Percentiles rank a stretch among this genome's conserved stretches.
These are phyloP conservation scores for Orchesella cincta DNA, from an alignment of 1,140 invertebrate species.

Conservation along the genomic window DNA sequence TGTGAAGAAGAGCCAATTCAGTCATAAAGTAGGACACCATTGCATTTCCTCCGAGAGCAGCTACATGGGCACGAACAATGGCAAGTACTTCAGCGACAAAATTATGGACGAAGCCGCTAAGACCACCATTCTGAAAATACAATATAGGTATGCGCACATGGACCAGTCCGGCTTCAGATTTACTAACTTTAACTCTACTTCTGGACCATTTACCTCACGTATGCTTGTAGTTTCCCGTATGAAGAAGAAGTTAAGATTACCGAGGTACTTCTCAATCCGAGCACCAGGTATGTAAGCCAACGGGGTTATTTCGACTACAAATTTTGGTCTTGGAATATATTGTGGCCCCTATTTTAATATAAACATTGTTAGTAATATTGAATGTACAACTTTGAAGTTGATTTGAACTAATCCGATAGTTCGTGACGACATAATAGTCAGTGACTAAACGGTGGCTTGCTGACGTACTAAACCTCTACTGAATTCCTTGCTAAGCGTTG, in stretches of 20 bases:
- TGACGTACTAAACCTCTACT: too few relatives aligned
- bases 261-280: constrained; percentile 79
- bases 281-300: constrained; percentile 78
- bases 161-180: too few relatives aligned
- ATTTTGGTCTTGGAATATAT: constrained; percentile 66
- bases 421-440: too few relatives aligned
- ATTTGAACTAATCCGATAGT: too few relatives aligned
- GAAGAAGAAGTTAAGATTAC: constrained; percentile 93
- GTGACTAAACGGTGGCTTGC: too few relatives aligned
- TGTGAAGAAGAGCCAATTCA: constrained; percentile 84
- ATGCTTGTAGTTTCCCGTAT: constrained; percentile 91
- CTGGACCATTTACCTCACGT: constrained; percentile 74
- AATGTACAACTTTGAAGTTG: too few relatives aligned
- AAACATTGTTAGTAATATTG: too few relatives aligned
- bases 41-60: constrained; percentile 91
- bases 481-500: too few relatives aligned
- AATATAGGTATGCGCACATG: too few relatives aligned
- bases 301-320: constrained; percentile 82
- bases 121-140: constrained; percentile 80
- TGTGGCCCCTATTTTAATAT: constrained; percentile 52
- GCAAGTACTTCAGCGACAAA: constrained; percentile 89
- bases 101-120: constrained; percentile 89
- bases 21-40: constrained; percentile 91
- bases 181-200: too few relatives aligned
- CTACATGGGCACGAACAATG: constrained; percentile 87